Base-by-base conservation (phyloP, 2,797 vertebrate genomes). In the Ataeniobius toweri region DNA sequence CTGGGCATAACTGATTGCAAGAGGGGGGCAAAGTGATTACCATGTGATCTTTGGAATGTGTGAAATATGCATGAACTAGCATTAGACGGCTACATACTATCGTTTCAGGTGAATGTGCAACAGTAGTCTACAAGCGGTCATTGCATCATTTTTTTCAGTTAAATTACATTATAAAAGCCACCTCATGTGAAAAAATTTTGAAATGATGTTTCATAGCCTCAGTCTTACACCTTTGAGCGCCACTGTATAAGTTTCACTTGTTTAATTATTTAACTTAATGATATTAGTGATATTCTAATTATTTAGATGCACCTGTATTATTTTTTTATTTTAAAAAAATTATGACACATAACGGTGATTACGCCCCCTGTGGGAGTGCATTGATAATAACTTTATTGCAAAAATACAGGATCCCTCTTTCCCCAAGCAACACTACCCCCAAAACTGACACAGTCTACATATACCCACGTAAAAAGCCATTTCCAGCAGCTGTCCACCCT, bases 331-430 rank as follows among this genome's bases (percentile, higher is more conserved):
- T 22, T 3, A 61, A 80, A 90, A 90, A 1, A 51, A 92, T 63
- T 74, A 75, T 86, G 75, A 83, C 69, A 41, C 61, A 24, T 77
- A 86, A 83, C 69, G 77, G 92, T 94, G 94, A 94, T 94, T 92
- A 95, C 92, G 93, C 94, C 94, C 93, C 94, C 94, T 93, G 91
- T 92, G 89, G 94, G 94, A 96, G 95, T 91, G 93, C 94, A 94
- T 95, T 92, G 93, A 94, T 96, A 96, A 95, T 96, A 96, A 96
- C 95, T 96, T 96, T 96, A 96, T 96, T 96, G 96, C 95, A 96
- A 96, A 96, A 96, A 96, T 96, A 96, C 96, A 96, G 95, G 95
- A 95, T 95, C 94, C 94, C 94, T 96, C 94, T 95, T 93, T 94
- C 93, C 93, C 94, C 94, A 89, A 95, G 94, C 95, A 95, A 95